Evolutionary conservation across 1,140 invertebrate species (phyloP).

Genomic region (Hylaeus anthracinus): DNA sequence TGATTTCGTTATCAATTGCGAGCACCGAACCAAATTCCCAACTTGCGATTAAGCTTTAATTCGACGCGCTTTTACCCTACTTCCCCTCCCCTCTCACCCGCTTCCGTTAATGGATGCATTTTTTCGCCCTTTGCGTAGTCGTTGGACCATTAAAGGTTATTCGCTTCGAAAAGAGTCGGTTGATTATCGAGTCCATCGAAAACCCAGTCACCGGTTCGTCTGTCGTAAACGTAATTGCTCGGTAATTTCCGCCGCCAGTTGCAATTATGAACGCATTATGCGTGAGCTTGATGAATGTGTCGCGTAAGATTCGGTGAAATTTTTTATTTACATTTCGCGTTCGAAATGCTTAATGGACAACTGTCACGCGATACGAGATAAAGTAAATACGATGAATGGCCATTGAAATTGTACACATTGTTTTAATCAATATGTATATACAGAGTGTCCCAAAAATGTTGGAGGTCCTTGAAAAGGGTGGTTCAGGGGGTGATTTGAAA

Average conservation of each 20-base stretch:
- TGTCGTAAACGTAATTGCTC: background rate
- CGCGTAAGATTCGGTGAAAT: background rate
- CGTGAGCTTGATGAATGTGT: background rate
- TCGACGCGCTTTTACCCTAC: background rate
- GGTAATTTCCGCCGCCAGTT: background rate
- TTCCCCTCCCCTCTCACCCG: background rate
- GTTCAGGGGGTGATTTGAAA: too few species aligned
- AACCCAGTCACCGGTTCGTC: background rate
- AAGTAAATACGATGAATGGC: too few species aligned
- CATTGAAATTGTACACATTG: too few species aligned
- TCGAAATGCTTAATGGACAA: background rate
- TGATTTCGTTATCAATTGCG: conserved; percentile 15
- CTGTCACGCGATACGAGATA: too few species aligned
- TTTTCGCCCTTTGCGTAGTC: background rate
- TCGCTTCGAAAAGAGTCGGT: background rate
- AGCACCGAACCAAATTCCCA: background rate
- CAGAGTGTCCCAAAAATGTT: too few species aligned
- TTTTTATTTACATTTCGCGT: background rate
- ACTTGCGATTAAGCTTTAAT: conserved; percentile 1
- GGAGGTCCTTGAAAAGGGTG: too few species aligned
- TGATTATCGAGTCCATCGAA: conserved; percentile 18
- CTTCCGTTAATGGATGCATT: background rate
- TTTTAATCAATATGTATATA: too few species aligned
- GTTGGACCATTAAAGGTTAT: background rate
- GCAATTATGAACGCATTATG: conserved; percentile 15